Conservation (phyloP, 2,797 vertebrate genomes). For the Clarias pachynema region DNA sequence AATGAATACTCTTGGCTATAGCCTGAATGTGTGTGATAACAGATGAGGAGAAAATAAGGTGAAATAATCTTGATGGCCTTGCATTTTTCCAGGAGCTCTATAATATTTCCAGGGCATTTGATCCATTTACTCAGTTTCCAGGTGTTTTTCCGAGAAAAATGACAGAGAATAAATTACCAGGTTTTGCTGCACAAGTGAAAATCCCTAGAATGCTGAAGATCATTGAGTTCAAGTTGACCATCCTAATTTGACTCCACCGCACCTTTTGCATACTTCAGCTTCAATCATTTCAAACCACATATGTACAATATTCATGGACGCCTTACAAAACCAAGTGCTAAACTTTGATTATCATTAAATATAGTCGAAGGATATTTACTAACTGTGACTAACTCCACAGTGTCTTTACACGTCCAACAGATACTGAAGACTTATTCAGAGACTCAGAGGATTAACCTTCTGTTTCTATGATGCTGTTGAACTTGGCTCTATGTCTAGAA, state of each 20-base stretch:
- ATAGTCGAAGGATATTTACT: neutral
- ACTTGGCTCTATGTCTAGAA: slow-evolving; percentile 1
- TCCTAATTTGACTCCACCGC: neutral
- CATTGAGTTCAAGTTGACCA: neutral
- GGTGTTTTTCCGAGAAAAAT: neutral
- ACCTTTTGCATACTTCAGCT: neutral
- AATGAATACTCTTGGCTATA: neutral
- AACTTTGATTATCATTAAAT: neutral
- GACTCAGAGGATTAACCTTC: neutral
- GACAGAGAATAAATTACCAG: neutral
- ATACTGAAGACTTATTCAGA: neutral
- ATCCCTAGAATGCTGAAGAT: neutral
- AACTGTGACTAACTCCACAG: neutral
- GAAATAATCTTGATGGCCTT: neutral
- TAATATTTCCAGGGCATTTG: neutral
- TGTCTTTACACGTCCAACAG: neutral
- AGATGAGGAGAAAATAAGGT: neutral
- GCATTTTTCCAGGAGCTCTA: neutral
- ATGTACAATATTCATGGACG: neutral
- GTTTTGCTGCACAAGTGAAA: neutral
- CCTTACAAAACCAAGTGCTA: neutral
- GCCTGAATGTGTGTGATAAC: neutral
- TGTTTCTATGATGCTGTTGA: neutral
- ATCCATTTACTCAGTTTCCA: neutral
- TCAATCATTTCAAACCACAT: neutral